Evolutionary conservation across 1,140 invertebrate species (phyloP).

Genomic region (Saccostrea glomerata): DNA sequence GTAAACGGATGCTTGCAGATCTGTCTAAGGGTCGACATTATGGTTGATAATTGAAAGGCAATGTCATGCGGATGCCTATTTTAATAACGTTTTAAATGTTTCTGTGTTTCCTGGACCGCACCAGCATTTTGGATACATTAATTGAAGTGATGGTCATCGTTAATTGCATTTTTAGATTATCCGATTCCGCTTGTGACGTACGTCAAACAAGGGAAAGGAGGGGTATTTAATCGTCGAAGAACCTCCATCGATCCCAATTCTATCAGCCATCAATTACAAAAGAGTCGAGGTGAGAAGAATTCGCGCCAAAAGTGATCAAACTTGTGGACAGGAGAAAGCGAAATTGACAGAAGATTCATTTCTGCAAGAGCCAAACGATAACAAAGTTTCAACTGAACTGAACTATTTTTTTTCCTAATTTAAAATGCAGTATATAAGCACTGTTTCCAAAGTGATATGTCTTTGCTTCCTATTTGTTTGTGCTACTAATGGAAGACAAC

Average conservation of each 20-base stretch:
- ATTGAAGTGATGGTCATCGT: constrained; percentile 27
- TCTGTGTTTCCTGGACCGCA: background rate
- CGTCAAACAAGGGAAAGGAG: background rate
- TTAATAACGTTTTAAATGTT: constrained; percentile 12
- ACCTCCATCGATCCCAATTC: background rate
- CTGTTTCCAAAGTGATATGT: constrained; percentile 18
- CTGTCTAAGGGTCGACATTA: constrained; percentile 11
- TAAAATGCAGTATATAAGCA: constrained; percentile 1
- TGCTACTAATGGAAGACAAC: constrained; percentile 1
- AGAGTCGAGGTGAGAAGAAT: constrained; percentile 14
- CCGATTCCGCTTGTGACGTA: constrained; percentile 20
- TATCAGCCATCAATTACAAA: constrained; percentile 9
- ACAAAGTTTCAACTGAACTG: background rate
- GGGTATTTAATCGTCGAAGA: constrained; percentile 15
- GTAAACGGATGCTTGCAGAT: constrained; percentile 10
- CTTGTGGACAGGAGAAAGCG: background rate
- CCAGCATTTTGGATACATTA: constrained; percentile 26
- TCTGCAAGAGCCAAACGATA: background rate
- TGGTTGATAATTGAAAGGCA: constrained; percentile 30
- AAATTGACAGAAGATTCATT: background rate
- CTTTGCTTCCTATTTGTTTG: background rate
- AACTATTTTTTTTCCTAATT: background rate
- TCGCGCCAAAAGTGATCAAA: background rate
- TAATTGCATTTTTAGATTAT: constrained; percentile 26
- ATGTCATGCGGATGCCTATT: constrained; percentile 13